Percentiles rank a stretch among this genome's conserved stretches.
Conservation (phyloP, 2,113 vertebrate species). For the Ivindomyrus marchei region DNA sequence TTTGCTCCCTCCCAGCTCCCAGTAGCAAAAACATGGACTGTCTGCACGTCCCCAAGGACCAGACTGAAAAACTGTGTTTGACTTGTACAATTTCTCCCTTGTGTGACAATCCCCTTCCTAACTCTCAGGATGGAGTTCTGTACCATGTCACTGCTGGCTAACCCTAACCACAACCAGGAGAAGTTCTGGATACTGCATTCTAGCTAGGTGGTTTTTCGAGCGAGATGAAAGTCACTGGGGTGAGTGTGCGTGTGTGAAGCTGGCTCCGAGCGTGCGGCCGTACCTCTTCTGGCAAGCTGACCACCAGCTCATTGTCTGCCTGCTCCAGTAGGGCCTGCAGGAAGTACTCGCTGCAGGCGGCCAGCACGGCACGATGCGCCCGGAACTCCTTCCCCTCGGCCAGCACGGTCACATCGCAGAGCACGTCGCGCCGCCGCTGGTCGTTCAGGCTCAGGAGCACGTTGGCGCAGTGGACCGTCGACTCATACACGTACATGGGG, state of each 20-base stretch:
- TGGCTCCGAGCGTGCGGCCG: not conserved
- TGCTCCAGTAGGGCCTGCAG: conserved; percentile 89
- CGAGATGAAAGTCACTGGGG: not conserved
- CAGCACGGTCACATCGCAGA: conserved; percentile 96
- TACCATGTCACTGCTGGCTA: not conserved
- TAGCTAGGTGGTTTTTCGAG: not conserved
- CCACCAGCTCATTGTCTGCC: conserved; percentile 85
- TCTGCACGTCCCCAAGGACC: not conserved
- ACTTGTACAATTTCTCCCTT: not conserved
- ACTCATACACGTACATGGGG: conserved; percentile 99
- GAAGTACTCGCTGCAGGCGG: conserved; percentile 97
- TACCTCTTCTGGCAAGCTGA: conserved; percentile 97
- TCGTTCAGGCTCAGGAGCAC: conserved; percentile 99
- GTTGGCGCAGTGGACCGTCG: conserved; percentile 98
- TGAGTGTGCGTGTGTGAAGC: not conserved
- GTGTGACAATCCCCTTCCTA: not conserved
- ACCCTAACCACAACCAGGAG: not conserved
- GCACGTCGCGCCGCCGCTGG: conserved; percentile 98
- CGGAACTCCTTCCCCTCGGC: conserved; percentile 97
- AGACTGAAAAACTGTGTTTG: not conserved
- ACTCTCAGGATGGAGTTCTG: not conserved
- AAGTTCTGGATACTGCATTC: not conserved
- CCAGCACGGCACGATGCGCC: conserved; percentile 93
- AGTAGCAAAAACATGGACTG: not conserved
- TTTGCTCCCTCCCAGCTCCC: not conserved